phyloP scores from a whole-genome alignment of 2,888 invertebrate genomes.

The Trimorus sp. region DNA sequence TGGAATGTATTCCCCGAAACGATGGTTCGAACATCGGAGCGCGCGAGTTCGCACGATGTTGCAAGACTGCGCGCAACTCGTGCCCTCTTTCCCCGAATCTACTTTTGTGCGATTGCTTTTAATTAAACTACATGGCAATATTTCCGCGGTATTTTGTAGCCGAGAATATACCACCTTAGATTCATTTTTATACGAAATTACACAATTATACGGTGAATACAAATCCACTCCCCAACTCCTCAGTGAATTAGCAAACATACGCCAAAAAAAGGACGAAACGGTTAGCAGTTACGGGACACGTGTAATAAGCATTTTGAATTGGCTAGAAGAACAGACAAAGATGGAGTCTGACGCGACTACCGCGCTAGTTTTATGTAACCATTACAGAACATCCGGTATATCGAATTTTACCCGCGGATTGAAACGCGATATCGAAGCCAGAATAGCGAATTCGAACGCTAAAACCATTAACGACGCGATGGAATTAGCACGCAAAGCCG shows the following conservation, averaged over 20 bases:
- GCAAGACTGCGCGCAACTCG: not conserved
- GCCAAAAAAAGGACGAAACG: not conserved
- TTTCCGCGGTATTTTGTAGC: not conserved
- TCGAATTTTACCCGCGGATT: not conserved
- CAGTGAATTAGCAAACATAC: not conserved
- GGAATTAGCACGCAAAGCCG: not conserved
- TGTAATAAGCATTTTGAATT: not conserved
- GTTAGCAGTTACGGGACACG: not conserved
- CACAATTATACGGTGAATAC: not conserved
- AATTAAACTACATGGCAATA: slow-evolving; percentile 17
- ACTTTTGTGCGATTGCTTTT: not conserved
- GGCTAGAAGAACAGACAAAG: not conserved
- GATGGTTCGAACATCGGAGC: not conserved
- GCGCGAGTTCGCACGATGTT: slow-evolving; percentile 8
- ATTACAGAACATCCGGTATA: not conserved
- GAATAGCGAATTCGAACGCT: not conserved
- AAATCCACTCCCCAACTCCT: not conserved
- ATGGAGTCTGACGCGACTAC: not conserved
- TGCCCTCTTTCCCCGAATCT: not conserved
- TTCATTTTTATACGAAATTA: not conserved
- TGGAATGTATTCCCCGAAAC: slow-evolving; percentile 12
- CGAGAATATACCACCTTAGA: not conserved
- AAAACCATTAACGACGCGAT: not conserved
- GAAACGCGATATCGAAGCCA: not conserved
- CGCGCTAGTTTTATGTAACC: not conserved